Conservation (phyloP, 2,888 invertebrate species). For the Polydesmus complanatus region DNA sequence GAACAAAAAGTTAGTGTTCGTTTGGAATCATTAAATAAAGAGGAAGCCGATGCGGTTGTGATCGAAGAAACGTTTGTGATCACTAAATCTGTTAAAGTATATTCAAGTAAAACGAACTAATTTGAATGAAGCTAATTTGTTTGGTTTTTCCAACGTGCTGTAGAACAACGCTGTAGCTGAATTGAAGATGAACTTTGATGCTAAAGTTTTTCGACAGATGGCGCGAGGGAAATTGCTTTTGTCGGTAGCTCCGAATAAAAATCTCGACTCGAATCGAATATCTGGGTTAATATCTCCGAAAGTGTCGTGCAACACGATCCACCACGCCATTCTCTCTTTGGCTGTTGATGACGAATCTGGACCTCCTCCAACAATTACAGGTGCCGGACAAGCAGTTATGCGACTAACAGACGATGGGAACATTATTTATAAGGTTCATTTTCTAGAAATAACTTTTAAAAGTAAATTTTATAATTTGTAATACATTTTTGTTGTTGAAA, state of each 20-base stretch:
- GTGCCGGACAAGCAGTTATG: slow-evolving; percentile 20
- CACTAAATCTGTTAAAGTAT: slow-evolving; percentile 5
- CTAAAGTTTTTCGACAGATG: slow-evolving; percentile 57
- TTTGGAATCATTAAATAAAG: slow-evolving; percentile 8
- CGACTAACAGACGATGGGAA: slow-evolving; percentile 18
- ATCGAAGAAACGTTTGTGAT: slow-evolving; percentile 14
- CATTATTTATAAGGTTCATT: slow-evolving; percentile 19
- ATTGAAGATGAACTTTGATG: slow-evolving; percentile 59
- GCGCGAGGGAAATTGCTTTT: slow-evolving; percentile 61
- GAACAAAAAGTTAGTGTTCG: slow-evolving; percentile 9
- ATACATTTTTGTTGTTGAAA: neutral
- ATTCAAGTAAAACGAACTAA: neutral
- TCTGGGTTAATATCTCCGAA: slow-evolving; percentile 58
- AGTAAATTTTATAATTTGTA: neutral
- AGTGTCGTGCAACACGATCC: slow-evolving; percentile 47
- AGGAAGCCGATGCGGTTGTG: slow-evolving; percentile 5
- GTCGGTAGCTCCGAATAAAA: slow-evolving; percentile 52
- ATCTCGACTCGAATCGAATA: slow-evolving; percentile 43
- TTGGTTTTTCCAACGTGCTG: neutral
- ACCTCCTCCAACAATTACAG: slow-evolving; percentile 16
- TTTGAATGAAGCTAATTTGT: neutral
- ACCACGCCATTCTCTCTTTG: slow-evolving; percentile 20
- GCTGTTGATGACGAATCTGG: slow-evolving; percentile 16
- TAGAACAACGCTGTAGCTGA: slow-evolving; percentile 41
- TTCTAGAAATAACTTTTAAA: neutral